A percentile compares a stretch with the other conserved stretches of the same genome.
phyloP scores from a whole-genome alignment of 2,797 vertebrate genomes.

The Rhinophrynus dorsalis region DNA sequence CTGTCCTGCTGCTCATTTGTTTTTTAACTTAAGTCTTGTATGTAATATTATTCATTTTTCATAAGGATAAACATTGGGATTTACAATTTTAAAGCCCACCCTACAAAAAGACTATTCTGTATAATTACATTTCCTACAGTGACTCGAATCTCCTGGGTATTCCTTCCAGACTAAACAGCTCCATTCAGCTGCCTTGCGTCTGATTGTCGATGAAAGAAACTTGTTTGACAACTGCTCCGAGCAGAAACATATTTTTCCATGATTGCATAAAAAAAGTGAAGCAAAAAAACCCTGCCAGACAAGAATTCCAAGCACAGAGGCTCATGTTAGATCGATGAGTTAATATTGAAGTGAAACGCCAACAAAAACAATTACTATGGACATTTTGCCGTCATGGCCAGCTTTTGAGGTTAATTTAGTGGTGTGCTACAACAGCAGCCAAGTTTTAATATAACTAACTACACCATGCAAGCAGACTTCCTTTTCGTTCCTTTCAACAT shows the following conservation, averaged over 20 bases:
- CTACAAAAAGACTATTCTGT: constrained; percentile 66
- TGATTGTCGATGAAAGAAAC: constrained; percentile 82
- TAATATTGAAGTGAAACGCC: constrained; percentile 81
- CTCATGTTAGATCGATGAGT: constrained; percentile 78
- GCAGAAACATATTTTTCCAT: constrained; percentile 86
- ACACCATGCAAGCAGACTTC: constrained; percentile 49
- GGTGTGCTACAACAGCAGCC: constrained; percentile 52
- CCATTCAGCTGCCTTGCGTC: constrained; percentile 83
- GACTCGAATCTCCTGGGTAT: constrained; percentile 83
- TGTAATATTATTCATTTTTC: constrained; percentile 25
- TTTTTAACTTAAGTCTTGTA: constrained; percentile 38
- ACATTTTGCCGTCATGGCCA: constrained; percentile 78
- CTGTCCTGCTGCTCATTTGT: constrained; percentile 33
- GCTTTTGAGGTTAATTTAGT: constrained; percentile 77
- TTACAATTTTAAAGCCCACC: constrained; percentile 57
- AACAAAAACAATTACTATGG: constrained; percentile 85
- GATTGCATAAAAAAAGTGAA: constrained; percentile 70
- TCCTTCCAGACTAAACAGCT: constrained; percentile 91
- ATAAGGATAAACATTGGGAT: constrained; percentile 61
- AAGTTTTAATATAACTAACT: constrained; percentile 57
- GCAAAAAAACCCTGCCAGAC: constrained; percentile 73
- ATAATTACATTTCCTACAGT: constrained; percentile 83
- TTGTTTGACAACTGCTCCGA: constrained; percentile 86
- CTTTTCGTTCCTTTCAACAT: constrained; percentile 61
- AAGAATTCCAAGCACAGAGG: constrained; percentile 74